phyloP scores from a whole-genome alignment of 2,113 vertebrate species.

The Anguilla rostrata region DNA sequence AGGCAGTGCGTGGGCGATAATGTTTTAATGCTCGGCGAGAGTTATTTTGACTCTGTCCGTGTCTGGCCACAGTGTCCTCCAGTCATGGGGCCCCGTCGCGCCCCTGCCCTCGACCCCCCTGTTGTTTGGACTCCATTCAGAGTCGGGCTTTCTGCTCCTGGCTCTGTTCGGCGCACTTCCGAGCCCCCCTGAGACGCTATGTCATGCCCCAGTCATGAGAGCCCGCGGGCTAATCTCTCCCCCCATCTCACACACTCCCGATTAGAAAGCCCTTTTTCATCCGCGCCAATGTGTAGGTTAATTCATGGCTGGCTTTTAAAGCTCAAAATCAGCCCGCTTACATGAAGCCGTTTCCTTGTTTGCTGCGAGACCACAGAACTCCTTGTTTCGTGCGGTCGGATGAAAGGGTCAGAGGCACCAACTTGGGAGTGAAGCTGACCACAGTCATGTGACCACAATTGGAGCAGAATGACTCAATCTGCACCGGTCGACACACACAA shows the following conservation, averaged over 20 bases:
- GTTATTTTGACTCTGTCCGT: background rate
- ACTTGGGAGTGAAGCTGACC: slow-evolving; percentile 13
- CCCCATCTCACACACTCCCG: slow-evolving; percentile 24
- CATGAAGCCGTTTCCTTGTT: slow-evolving; percentile 52
- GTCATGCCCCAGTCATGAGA: slow-evolving; percentile 50
- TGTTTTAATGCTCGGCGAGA: background rate
- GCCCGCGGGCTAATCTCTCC: slow-evolving; percentile 39
- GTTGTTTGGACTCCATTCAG: slow-evolving; percentile 1
- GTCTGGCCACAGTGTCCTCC: slow-evolving; percentile 1
- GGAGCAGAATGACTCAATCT: slow-evolving; percentile 33
- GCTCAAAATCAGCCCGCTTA: slow-evolving; percentile 2
- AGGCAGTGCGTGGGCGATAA: background rate
- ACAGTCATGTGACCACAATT: slow-evolving; percentile 18
- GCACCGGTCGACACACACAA: slow-evolving; percentile 40
- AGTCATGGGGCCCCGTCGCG: slow-evolving; percentile 6
- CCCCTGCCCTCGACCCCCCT: background rate
- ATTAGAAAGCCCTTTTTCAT: slow-evolving; percentile 39
- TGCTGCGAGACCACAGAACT: slow-evolving; percentile 27
- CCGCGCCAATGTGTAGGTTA: slow-evolving; percentile 31
- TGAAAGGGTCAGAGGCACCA: slow-evolving; percentile 38
- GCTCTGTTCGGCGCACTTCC: background rate
- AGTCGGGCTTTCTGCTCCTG: background rate
- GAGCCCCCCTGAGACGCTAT: slow-evolving; percentile 49
- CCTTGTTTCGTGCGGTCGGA: slow-evolving; percentile 15
- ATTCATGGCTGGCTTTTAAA: slow-evolving; percentile 25